These are phyloP conservation scores for Sebastiscus albofasciatus DNA, from an alignment of 2,797 vertebrate genomes.

Conservation along the genomic window DNA sequence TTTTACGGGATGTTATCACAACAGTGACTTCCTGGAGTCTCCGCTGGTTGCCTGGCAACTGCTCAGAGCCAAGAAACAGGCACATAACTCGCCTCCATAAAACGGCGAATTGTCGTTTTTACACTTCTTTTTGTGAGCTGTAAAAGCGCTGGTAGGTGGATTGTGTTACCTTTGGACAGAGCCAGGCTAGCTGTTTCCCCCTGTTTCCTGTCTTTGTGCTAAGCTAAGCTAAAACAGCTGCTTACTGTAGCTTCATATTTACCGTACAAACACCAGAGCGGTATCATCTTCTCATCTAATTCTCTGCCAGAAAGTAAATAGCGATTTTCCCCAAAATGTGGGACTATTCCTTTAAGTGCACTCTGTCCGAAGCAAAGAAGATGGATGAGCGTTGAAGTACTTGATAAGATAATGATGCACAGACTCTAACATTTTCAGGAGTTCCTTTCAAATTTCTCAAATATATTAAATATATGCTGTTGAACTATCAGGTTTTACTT, in stretches of 20 bases:
- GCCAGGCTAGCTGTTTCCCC: neutral
- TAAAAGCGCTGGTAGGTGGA: neutral
- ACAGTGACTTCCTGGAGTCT: neutral
- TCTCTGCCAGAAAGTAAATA: neutral
- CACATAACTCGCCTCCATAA: neutral
- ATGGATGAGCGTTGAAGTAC: neutral
- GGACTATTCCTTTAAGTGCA: neutral
- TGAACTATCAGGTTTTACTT: constrained; percentile 27
- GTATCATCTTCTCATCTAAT: neutral
- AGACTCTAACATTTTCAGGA: constrained; percentile 4
- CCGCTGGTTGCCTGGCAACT: neutral
- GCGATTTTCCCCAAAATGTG: neutral
- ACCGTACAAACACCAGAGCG: neutral
- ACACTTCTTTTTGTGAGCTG: neutral
- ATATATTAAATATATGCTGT: neutral
- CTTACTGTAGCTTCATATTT: neutral
- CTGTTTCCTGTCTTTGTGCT: neutral
- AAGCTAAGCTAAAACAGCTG: neutral
- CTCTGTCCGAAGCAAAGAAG: neutral
- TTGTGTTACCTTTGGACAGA: neutral
- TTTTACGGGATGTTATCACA: neutral
- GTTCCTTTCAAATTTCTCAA: neutral
- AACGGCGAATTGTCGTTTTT: neutral
- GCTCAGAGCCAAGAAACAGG: neutral
- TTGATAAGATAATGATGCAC: constrained; percentile 13